Percentiles rank a stretch among this genome's conserved stretches.
Evolutionary conservation across 2,797 vertebrate species (phyloP).

Genomic region (Manis pentadactyla): DNA sequence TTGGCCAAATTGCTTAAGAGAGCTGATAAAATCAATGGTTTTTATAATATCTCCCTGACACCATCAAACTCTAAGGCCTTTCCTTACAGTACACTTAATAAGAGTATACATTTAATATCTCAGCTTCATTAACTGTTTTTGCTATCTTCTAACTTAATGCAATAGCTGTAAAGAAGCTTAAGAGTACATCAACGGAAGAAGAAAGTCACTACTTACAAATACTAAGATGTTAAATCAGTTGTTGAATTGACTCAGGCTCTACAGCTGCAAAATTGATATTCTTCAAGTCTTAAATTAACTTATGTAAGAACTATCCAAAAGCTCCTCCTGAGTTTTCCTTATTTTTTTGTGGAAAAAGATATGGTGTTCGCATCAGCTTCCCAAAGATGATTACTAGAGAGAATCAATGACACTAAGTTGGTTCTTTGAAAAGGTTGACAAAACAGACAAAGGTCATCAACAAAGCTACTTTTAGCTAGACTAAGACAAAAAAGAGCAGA

Average conservation of each 20-base stretch:
- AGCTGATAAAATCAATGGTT: background rate
- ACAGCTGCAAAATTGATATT: slow-evolving; percentile 11
- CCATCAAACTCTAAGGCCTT: background rate
- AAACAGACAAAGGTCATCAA: background rate
- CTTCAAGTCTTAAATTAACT: slow-evolving; percentile 46
- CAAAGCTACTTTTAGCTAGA: background rate
- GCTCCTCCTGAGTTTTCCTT: background rate
- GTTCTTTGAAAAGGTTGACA: background rate
- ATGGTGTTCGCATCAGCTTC: background rate
- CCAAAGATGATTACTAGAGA: background rate
- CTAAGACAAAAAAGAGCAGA: background rate
- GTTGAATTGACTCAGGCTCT: slow-evolving; percentile 13
- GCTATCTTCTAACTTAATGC: slow-evolving; percentile 32
- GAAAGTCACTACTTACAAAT: slow-evolving; percentile 7
- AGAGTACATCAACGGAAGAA: background rate
- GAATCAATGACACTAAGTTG: background rate
- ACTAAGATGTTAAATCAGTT: background rate
- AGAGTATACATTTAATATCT: slow-evolving; percentile 26
- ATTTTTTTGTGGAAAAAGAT: background rate
- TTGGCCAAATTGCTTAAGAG: slow-evolving; percentile 3
- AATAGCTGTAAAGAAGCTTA: slow-evolving; percentile 17
- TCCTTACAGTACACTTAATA: background rate
- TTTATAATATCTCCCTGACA: slow-evolving; percentile 10
- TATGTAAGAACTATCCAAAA: background rate
- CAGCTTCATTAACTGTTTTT: slow-evolving; percentile 21